Evolutionary conservation across 2,888 invertebrate species (phyloP), one percentile per base, ranked within the genome.

Genomic region (Lochmaea capreae): DNA sequence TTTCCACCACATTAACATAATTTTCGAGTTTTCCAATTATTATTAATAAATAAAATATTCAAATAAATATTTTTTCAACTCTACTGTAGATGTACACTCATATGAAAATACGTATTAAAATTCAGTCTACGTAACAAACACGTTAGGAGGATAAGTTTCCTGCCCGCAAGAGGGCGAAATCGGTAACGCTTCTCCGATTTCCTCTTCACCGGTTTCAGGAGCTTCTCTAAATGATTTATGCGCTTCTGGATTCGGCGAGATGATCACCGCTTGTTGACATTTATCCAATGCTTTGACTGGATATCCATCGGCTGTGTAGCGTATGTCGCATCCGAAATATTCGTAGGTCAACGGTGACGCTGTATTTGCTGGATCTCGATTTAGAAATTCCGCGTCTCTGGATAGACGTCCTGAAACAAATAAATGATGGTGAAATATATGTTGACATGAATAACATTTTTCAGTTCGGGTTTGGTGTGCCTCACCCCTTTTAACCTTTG

Each of bases 231-330:
- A 78, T 68, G 77, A 77, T 76, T 77, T 78, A 69, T 72, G 81
- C 62, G 66, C 76, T 68, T 73, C 71, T 59, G 77, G 76, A 73
- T 76, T 67, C 63, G 81, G 78, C 83, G 88, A 88, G 78, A 88
- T 87, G 12, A 88, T 89, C 1, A 88, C 88, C 75, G 78, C 83
- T 75, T 81, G 83, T 77, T 76, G 81, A 71, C 89, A 87, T 81
- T 88, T 89, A 57, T 88, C 86, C 67, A 91, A 90, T 59, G 76
- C 79, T 78, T 83, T 81, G 9, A 81, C 84, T 0, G 94, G 94
- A 85, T 95, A 95, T 10, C 95, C 95, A 80, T 95, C 95, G 71
- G 93, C 92, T 5, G 95, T 95, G 83, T 94, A 94, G 78, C 94
- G 90, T 66, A 94, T 90, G 84, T 91, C 91, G 67, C 89, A 87